phyloP scores from a whole-genome alignment of 2,113 vertebrate species.

The Astatoreochromis straeleni region DNA sequence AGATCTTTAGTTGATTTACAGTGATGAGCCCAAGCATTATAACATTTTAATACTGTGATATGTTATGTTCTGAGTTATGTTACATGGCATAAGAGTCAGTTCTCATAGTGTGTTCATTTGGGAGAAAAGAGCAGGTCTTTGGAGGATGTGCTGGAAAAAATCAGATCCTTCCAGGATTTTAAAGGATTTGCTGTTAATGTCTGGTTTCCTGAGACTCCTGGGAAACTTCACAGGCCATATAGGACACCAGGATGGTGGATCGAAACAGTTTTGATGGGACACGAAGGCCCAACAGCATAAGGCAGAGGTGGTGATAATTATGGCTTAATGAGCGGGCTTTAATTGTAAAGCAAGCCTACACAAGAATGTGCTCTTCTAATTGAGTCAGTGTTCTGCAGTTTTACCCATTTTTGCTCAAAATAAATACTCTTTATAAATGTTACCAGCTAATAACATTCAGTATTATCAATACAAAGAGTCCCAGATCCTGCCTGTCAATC shows the following conservation, averaged over 20 bases:
- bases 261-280: background rate
- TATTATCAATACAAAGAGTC: background rate
- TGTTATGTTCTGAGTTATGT: background rate
- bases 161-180: background rate
- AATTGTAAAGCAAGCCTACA: background rate
- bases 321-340: background rate
- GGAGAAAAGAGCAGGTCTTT: background rate
- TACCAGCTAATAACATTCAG: background rate
- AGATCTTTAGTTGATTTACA: background rate
- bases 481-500: background rate
- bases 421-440: background rate
- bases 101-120: background rate
- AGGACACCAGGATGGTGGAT: background rate
- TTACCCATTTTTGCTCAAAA: background rate
- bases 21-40: background rate
- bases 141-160: background rate
- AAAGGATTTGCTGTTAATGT: background rate
- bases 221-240: background rate
- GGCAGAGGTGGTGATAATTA: background rate
- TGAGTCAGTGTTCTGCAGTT: background rate
- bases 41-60: background rate
- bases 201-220: background rate
- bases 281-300: background rate
- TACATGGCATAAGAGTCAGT: background rate
- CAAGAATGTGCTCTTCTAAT: background rate